Percentiles rank a stretch among this genome's conserved stretches.
phyloP scores from a whole-genome alignment of 1,140 invertebrate genomes.

The Psilanteris sp. region DNA sequence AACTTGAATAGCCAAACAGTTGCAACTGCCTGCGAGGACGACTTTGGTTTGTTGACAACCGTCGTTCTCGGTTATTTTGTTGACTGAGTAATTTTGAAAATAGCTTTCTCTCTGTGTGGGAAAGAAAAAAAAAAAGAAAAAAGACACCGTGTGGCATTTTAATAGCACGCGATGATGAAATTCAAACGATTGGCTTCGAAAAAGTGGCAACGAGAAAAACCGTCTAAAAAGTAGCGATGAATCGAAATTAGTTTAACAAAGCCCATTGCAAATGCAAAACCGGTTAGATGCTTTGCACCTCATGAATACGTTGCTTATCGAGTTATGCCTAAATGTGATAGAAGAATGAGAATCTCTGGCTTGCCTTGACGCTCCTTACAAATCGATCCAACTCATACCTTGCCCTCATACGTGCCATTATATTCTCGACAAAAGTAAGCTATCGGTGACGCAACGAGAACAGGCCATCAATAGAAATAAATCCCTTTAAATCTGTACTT shows the following conservation, averaged over 20 bases:
- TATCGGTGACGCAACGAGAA: conserved; percentile 50
- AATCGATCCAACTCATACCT: conserved; percentile 71
- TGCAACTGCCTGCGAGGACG: too few relatives aligned
- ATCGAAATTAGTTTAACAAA: conserved; percentile 13
- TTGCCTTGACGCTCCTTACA: conserved; percentile 76
- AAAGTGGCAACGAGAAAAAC: conserved; percentile 1
- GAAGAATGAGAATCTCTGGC: conserved; percentile 74
- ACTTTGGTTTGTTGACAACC: too few relatives aligned
- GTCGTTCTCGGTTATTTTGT: too few relatives aligned
- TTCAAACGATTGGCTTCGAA: too few relatives aligned
- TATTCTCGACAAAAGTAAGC: conserved; percentile 55
- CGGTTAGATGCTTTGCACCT: conserved; percentile 39
- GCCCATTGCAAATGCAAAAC: conserved; percentile 24
- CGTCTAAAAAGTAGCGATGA: conserved; percentile 3
- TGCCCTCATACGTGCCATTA: conserved; percentile 51
- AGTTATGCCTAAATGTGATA: conserved; percentile 54
- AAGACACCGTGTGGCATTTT: too few relatives aligned
- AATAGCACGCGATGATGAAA: too few relatives aligned
- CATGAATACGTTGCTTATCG: conserved; percentile 38
- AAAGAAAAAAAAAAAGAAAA: too few relatives aligned
- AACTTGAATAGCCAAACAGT: too few relatives aligned
- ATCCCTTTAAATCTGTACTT: conserved; percentile 39
- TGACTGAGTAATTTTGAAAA: too few relatives aligned
- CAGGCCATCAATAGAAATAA: conserved; percentile 44
- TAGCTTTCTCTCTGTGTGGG: too few relatives aligned